Percentiles rank a stretch among this genome's conserved stretches.
These are phyloP conservation scores for Perca schrenkii DNA, from an alignment of 2,113 vertebrate species.

Conservation along the genomic window DNA sequence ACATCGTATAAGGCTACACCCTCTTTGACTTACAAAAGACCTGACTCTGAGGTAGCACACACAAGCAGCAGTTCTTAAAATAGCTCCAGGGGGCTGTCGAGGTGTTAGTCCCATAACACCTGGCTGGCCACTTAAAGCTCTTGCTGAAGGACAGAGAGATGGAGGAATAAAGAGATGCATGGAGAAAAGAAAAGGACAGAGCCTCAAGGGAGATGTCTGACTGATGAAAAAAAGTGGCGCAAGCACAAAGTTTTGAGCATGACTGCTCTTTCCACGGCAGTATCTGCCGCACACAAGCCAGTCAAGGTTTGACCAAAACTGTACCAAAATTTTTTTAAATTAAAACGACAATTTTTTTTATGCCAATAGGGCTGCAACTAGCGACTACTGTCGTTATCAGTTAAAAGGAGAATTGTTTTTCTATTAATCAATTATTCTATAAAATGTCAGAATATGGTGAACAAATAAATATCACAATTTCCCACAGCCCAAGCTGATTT, in stretches of 20 bases:
- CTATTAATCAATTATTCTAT: neutral
- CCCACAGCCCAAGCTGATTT: too few relatives aligned
- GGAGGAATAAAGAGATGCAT: neutral
- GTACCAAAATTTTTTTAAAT: neutral
- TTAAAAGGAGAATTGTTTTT: neutral
- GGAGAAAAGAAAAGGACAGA: neutral
- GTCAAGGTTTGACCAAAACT: neutral
- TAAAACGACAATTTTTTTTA: neutral
- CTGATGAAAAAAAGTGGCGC: neutral
- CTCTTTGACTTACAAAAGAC: neutral
- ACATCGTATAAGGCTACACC: neutral
- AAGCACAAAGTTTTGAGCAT: neutral
- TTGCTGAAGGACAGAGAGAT: neutral
- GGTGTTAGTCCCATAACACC: conserved; percentile 38
- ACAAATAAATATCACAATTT: too few relatives aligned
- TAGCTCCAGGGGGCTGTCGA: conserved; percentile 22
- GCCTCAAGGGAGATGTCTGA: neutral
- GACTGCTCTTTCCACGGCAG: conserved; percentile 3
- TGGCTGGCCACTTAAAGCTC: conserved; percentile 22
- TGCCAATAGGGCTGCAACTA: neutral
- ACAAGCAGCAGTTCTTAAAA: conserved; percentile 54
- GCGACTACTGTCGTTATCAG: neutral
- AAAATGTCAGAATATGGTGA: neutral
- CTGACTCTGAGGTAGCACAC: conserved; percentile 15
- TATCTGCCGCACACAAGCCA: neutral